Evolutionary conservation across 1,140 invertebrate species (phyloP), one percentile per base, ranked within the genome.

Genomic region (Pogonomyrmex barbatus): DNA sequence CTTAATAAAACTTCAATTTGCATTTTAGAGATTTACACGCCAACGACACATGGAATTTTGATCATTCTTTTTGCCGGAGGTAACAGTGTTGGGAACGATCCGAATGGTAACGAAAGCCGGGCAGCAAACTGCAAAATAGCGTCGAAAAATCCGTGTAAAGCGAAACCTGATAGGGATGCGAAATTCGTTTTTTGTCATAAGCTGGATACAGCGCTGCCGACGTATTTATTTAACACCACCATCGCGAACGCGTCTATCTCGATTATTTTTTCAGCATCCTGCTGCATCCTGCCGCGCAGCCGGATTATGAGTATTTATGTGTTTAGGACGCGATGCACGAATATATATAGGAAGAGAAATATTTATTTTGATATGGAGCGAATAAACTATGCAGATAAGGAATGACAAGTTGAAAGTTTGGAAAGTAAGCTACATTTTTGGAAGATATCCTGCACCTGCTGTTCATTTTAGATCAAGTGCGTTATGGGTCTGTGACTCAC

Each of bases 281-380:
- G 62, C 58, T 24, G 60, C 36, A 54, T 47, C 56, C n/a, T 24
- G 24, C 58, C 4, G n/a, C 33, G 39, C 54, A 24, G 33, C 45
- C 75, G 67, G 79, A 85, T 85, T 77, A 81, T 62, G 81, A 70
- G 60, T 87, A 81, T 89, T 90, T 89, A 52, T 90, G 60, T 83
- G 45, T 73, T 88, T 24, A 45, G 42, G 58, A 52, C 30, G 65
- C n/a, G 45, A 73, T 58, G 47, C 12, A 10, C 17, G 52, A 17
- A 52, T 24, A 24, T 24, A 24, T 24, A 24, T 39, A 71, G 42
- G 50, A 86, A 82, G 83, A 78, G 50, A 88, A 86, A 88, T 58
- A 68, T 81, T 86, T 86, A 6, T 56, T 12, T 39, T 33, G 42
- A 36, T 82, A 73, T 62, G 33, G 30, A 54, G 33, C 47, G 2